These are phyloP conservation scores for Caenorhabditis panamensis DNA, from an alignment of 2,888 invertebrate species.

Conservation along the genomic window DNA sequence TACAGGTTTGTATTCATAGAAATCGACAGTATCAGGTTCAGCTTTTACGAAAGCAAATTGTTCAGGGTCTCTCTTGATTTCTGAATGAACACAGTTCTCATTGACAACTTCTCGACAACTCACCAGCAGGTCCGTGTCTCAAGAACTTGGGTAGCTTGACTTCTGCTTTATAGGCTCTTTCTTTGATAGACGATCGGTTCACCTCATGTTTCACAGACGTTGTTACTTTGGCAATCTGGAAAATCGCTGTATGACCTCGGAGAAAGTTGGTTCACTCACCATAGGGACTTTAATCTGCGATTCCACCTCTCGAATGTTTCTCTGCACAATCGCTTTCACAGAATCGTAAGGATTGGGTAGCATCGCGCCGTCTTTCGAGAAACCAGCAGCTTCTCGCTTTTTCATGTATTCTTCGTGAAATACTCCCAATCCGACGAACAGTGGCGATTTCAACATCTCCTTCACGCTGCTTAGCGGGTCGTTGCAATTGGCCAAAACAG, in stretches of 20 bases:
- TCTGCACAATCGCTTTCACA: neutral
- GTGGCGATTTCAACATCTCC: neutral
- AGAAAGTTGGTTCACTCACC: neutral
- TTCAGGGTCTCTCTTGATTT: too few species aligned
- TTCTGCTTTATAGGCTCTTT: neutral
- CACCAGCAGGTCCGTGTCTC: neutral
- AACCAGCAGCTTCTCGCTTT: neutral
- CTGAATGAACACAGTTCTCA: too few species aligned
- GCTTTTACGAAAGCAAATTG: too few species aligned
- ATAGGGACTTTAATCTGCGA: neutral
- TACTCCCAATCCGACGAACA: constrained; percentile 9
- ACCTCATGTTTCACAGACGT: neutral
- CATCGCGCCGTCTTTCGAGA: neutral
- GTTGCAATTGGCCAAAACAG: constrained; percentile 14
- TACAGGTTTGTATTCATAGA: too few species aligned
- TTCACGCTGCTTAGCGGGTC: constrained; percentile 30
- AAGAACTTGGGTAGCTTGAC: neutral
- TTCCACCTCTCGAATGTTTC: neutral
- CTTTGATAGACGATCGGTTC: neutral
- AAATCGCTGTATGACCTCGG: too few species aligned
- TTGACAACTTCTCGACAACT: neutral
- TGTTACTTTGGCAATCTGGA: neutral
- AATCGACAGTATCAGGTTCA: too few species aligned
- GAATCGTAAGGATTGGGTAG: neutral
- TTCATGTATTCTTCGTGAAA: constrained; percentile 5